Conservation (phyloP, 2,113 vertebrate genomes). For the Scopus umbretta region DNA sequence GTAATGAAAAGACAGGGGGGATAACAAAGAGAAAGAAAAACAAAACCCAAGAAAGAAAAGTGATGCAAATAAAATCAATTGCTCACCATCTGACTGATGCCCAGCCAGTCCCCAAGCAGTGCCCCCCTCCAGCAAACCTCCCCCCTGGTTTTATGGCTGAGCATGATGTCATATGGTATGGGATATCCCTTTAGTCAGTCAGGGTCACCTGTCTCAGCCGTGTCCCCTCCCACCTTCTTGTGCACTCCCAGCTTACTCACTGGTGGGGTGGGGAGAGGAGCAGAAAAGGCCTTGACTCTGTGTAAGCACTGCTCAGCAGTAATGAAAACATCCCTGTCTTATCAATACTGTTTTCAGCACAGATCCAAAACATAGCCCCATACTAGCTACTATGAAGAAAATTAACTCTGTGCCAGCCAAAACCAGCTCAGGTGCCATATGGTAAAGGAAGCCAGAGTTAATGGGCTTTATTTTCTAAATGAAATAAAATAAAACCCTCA, state of each 20-base stretch:
- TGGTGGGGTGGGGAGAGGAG: background rate
- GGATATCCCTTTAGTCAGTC: background rate
- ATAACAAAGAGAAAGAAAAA: background rate
- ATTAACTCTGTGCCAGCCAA: background rate
- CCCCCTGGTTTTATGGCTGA: background rate
- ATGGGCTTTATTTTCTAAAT: background rate
- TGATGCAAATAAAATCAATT: background rate
- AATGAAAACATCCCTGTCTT: background rate
- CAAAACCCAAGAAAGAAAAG: background rate
- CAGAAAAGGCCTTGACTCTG: background rate
- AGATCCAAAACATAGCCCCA: background rate
- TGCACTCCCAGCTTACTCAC: rapidly evolving
- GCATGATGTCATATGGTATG: rapidly evolving
- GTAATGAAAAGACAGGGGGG: no score
- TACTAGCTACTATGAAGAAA: background rate
- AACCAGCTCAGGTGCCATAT: background rate
- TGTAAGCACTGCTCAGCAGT: background rate
- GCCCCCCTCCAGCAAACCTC: rapidly evolving
- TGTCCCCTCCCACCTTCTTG: background rate
- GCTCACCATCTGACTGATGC: background rate
- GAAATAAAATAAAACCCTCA: background rate
- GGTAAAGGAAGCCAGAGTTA: background rate
- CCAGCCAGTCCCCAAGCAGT: background rate
- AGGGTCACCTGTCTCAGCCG: background rate
- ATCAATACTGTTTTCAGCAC: background rate